Conservation (phyloP, 2,797 vertebrate species). For the Lates japonicus region DNA sequence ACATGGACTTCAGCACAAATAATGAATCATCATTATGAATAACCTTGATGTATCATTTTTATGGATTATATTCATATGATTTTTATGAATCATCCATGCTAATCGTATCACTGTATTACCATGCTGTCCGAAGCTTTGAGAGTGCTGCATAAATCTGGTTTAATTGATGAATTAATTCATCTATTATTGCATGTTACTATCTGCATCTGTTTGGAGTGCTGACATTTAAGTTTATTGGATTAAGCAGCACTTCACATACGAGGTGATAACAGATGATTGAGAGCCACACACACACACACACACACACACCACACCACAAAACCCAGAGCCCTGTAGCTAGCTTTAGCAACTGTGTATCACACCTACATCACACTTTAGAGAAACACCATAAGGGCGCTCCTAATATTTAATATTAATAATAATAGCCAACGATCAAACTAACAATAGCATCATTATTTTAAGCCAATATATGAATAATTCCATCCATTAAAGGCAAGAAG, state of each 20-base stretch:
- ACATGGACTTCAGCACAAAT: slow-evolving; percentile 13
- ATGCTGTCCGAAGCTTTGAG: slow-evolving; percentile 29
- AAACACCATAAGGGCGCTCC: not conserved
- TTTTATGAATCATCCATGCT: slow-evolving; percentile 51
- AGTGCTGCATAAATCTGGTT: slow-evolving; percentile 54
- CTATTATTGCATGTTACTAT: slow-evolving; percentile 49
- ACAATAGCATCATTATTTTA: slow-evolving; percentile 18
- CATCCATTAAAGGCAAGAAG: not conserved
- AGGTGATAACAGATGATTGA: slow-evolving; percentile 45
- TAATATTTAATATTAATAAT: slow-evolving; percentile 16
- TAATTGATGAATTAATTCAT: slow-evolving; percentile 55
- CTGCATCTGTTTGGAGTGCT: slow-evolving; percentile 55
- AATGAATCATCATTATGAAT: slow-evolving; percentile 44
- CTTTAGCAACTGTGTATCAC: slow-evolving; percentile 8
- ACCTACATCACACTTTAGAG: slow-evolving; percentile 10
- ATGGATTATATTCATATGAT: slow-evolving; percentile 25
- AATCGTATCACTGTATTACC: slow-evolving; percentile 37
- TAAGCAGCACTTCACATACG: slow-evolving; percentile 31
- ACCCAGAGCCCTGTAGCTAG: not conserved
- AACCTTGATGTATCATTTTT: slow-evolving; percentile 42
- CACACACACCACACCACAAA: slow-evolving; percentile 26
- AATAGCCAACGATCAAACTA: slow-evolving; percentile 35
- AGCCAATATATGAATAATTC: slow-evolving; percentile 25
- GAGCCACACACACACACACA: slow-evolving; percentile 19
- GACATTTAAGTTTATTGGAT: slow-evolving; percentile 67